Base-by-base conservation (phyloP, 2,113 vertebrate genomes). In the Cairina moschata region DNA sequence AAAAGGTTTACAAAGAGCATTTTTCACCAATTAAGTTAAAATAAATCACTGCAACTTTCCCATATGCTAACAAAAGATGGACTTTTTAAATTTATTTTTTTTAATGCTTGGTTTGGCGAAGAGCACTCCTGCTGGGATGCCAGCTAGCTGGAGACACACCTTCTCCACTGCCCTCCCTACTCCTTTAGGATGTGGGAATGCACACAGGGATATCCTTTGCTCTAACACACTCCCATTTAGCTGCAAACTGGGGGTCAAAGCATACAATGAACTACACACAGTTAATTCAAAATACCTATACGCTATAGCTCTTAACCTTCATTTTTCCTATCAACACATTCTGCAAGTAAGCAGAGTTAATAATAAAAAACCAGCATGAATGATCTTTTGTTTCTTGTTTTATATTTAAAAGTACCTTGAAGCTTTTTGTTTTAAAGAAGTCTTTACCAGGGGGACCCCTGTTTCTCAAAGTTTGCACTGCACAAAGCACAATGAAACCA, bases 141-240 rank as follows among this genome's bases (percentile, higher is more conserved):
- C 0, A 0, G 13, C 21, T 73, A 40, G 28, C 32, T 40, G 44
- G 18, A 55, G 22, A 90, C 22, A 13, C 60, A 26, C 1, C 5
- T 68, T 93, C 62, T 56, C 29, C 29, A 60, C 23, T 17, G 23
- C 26, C 26, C 26, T 81, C 68, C 34, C 11, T 17, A 48, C 23
- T 84, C n/a, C 16, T 10, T 92, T 83, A 42, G 77, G 59, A 72
- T 38, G 63, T 75, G 54, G 15, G 29, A 86, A 81, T 26, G 22
- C 18, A 93, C 31, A 38, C 0, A 1, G 71, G 28, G 3, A 40
- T 17, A 55, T 6, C 4, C 13, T 78, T 46, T 68, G 22, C 42
- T 63, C 36, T 23, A 52, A 46, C 21, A 74, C 50, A 86, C 59
- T 86, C 17, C 68, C 48, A 40, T 17, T 38, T 31, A 83, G 59